These are phyloP conservation scores for Leptoclinus maculatus DNA, from an alignment of 2,797 vertebrate genomes.

Conservation along the genomic window DNA sequence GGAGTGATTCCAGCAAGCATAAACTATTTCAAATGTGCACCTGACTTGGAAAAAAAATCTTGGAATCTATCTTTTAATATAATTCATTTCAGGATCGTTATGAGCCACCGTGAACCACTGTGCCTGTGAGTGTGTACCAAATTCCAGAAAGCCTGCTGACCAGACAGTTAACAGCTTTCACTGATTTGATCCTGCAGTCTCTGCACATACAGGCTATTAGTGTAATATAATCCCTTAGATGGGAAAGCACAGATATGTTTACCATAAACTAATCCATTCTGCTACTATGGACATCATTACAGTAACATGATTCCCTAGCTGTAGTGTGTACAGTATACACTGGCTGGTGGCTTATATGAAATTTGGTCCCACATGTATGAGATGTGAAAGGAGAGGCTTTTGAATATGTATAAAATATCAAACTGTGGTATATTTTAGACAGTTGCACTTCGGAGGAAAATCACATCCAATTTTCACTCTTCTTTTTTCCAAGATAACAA, in stretches of 20 bases:
- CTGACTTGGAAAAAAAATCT: neutral
- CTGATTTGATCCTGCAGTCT: conserved; percentile 40
- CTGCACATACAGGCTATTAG: conserved; percentile 64
- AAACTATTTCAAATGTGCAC: neutral
- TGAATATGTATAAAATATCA: conserved; percentile 22
- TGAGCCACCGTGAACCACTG: conserved; percentile 65
- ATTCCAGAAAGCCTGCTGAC: conserved; percentile 73
- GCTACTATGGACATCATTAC: conserved; percentile 49
- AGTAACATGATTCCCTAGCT: conserved; percentile 49
- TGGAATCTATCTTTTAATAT: neutral
- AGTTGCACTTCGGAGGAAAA: conserved; percentile 35
- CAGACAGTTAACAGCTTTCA: conserved; percentile 47
- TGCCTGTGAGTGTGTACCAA: conserved; percentile 54
- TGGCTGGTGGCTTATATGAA: conserved; percentile 64
- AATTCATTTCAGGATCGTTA: neutral
- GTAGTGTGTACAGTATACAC: conserved; percentile 35
- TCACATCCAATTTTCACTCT: neutral
- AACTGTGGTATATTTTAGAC: conserved; percentile 22
- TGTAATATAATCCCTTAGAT: conserved; percentile 59
- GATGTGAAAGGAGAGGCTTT: conserved; percentile 47
- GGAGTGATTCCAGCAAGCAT: neutral
- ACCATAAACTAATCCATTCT: conserved; percentile 55
- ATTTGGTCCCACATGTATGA: conserved; percentile 66
- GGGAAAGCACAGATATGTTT: conserved; percentile 44
- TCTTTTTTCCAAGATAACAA: conserved; percentile 22